Base-by-base conservation (phyloP, 2,113 vertebrate genomes). In the Oxyura jamaicensis region DNA sequence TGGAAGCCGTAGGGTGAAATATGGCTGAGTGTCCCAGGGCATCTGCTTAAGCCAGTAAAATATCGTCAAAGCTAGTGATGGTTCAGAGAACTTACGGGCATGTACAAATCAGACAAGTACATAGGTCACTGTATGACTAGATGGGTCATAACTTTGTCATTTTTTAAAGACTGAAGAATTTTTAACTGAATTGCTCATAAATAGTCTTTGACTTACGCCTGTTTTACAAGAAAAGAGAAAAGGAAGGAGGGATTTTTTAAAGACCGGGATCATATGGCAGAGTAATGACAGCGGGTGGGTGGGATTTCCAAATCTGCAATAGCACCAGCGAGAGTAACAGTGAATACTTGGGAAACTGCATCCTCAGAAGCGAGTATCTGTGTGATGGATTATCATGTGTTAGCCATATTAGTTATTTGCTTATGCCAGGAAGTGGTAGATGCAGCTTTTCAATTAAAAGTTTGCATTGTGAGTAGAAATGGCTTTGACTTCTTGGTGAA, bases 371-470 rank as follows among this genome's bases (percentile, higher is more conserved):
- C 3, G 22, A 29, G 0, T 35, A 31, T 60, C 44, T 73, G 44
- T 3, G 1, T 26, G 10, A 33, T 23, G 20, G 59, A 35, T 31
- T 78, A 39, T 55, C 10, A 3, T 73, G 65, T 92, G 6, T 59
- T 29, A 31, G 28, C 39, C 36, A 0, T 2, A 17, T 39, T 59
- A 21, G 25, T 42, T 3, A 17, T 39, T 46, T 25, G 25, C 41
- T 31, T 21, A 7, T 1, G 5, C 19, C 0, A 2, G 10, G 28
- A 29, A 46, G 50, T 26, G 33, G 33, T 5, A 5, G 42, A 39
- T 4, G 1, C 25, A n/a, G 48, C 22, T 52, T 59, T 29, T n/a
- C 36, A 28, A 36, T 55, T 62, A 36, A 74, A 48, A 44, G 13
- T 74, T 53, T 23, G 23, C 35, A 13, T 93, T 56, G 18, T 4